Base-by-base conservation (phyloP, 2,797 vertebrate genomes). In the Pangasius macronema region DNA sequence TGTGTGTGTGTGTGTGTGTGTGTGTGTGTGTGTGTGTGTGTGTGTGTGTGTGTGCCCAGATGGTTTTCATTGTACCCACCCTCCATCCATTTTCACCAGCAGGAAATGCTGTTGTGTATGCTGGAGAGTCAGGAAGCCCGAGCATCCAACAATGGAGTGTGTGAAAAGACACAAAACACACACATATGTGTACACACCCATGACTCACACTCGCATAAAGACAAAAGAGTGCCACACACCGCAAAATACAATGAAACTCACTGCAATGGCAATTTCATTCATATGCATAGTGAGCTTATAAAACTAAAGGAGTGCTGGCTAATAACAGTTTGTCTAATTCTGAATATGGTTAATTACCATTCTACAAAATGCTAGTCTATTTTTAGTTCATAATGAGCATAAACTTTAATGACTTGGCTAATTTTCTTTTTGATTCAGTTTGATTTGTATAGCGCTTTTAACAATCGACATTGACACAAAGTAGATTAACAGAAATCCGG, bases 31-130 rank as follows among this genome's bases (percentile, higher is more conserved):
- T 80, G 49, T 65, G 68, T 61, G 68, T 61, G 80, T 83, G 82
- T 83, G 86, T 53, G 27, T 59, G 90, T 92, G 92, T 90, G 79
- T 59, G 92, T 92, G 91, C 94, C 94, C 96, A 96, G 95, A 96
- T 96, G 96, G 95, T 94, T 95, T 93, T 94, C 92, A 96, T 96
- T 96, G 91, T 91, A 92, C 93, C 91, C 91, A 93, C 91, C 91
- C 91, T 72, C 75, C 59, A 67, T 51, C 87, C 86, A 68, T 75
- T 82, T 86, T 92, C 91, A 92, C 88, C 89, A 94, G 93, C 95
- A 95, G 95, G 94, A 96, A 95, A 93, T 93, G 94, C 94, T 94
- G 94, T 94, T 95, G 93, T 93, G 92, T 93, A 86, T 89, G 94
- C 92, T 92, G 93, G 92, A 93, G 92, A 92, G 91, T 92, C 95